A percentile compares a stretch with the other conserved stretches of the same genome.
Evolutionary conservation across 2,888 invertebrate species (phyloP).

Genomic region (Nebria salina): DNA sequence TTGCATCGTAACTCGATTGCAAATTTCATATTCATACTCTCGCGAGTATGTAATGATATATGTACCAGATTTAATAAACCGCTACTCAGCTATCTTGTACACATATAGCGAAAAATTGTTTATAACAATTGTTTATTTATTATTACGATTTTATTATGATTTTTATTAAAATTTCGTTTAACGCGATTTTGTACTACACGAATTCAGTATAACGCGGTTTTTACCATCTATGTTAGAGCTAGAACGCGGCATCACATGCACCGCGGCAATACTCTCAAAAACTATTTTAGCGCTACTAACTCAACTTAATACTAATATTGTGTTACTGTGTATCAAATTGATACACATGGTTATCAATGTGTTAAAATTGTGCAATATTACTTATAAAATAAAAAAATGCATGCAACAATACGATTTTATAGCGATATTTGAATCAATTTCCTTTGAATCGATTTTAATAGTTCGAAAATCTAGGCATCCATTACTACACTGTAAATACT

Average conservation of each 20-base stretch:
- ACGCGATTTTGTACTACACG: not conserved
- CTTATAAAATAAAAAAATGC: not conserved
- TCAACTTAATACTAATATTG: not conserved
- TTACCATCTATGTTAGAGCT: too few relatives aligned
- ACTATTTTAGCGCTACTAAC: too few relatives aligned
- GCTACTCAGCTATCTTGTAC: not conserved
- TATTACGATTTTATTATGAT: not conserved
- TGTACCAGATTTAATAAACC: not conserved
- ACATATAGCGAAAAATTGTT: not conserved
- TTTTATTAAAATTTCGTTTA: not conserved
- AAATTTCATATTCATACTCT: slow-evolving; percentile 9
- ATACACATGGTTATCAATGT: not conserved
- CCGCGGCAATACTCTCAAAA: not conserved
- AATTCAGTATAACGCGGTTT: too few relatives aligned
- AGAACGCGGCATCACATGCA: too few relatives aligned
- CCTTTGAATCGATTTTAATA: too few relatives aligned
- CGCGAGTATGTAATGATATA: slow-evolving; percentile 7
- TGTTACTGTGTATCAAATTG: not conserved
- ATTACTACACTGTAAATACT: too few relatives aligned
- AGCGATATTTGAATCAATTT: too few relatives aligned
- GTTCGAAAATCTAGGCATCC: too few relatives aligned
- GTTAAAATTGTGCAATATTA: not conserved
- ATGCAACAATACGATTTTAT: not conserved
- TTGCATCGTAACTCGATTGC: slow-evolving; percentile 11
- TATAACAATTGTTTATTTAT: not conserved